phyloP scores from a whole-genome alignment of 2,113 vertebrate species.

The Cebus imitator region DNA sequence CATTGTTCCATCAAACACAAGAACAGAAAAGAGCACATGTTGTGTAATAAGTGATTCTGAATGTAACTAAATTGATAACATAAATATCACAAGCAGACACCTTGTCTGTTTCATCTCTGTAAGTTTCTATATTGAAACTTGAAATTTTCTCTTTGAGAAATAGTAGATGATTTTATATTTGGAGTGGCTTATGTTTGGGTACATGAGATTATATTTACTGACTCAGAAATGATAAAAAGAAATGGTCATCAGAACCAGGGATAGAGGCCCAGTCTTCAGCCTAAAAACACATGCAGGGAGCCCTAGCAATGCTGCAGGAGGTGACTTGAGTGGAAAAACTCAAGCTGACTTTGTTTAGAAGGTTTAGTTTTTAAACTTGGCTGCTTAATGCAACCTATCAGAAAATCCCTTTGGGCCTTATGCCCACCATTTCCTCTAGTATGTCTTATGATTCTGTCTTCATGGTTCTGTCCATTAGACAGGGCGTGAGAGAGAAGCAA shows the following conservation, averaged over 20 bases:
- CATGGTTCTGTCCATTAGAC: not conserved
- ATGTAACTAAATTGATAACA: not conserved
- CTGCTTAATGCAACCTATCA: not conserved
- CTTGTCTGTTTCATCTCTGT: not conserved
- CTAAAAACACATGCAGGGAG: not conserved
- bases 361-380: not conserved
- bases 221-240: not conserved
- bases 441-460: not conserved
- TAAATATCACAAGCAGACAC: not conserved
- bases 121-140: slow-evolving; percentile 22
- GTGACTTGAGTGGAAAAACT: not conserved
- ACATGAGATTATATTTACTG: not conserved
- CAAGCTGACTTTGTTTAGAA: not conserved
- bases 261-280: not conserved
- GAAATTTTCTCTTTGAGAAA: slow-evolving; percentile 18
- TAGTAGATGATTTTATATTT: not conserved
- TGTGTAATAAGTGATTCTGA: not conserved
- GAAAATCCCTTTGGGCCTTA: not conserved
- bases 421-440: not conserved
- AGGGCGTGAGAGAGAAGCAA: not conserved
- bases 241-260: not conserved
- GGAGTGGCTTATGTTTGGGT: not conserved
- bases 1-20: not conserved
- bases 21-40: not conserved
- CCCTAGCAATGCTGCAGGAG: not conserved